Evolutionary conservation across 2,888 invertebrate genomes (phyloP).

Genomic region (Tipula lateralis): DNA sequence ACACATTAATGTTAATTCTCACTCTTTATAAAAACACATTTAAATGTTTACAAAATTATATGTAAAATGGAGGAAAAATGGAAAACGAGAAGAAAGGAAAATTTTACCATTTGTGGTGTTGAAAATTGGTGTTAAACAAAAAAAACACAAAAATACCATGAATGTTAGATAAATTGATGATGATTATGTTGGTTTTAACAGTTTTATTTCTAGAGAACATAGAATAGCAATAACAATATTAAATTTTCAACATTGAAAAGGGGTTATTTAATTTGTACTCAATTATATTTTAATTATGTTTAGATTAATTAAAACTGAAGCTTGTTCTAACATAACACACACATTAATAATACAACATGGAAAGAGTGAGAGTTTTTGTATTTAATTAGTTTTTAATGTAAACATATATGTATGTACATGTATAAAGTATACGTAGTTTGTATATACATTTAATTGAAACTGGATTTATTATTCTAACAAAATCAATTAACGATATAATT

Average conservation of each 20-base stretch:
- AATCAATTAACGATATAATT: too few relatives aligned
- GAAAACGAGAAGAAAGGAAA: background rate
- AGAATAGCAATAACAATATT: background rate
- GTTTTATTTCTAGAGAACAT: background rate
- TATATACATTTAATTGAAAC: too few relatives aligned
- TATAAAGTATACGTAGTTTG: background rate
- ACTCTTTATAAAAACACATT: background rate
- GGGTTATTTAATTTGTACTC: conserved; percentile 7
- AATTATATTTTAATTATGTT: conserved; percentile 19
- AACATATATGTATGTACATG: background rate
- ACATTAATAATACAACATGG: background rate
- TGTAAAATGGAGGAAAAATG: background rate
- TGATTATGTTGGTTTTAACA: conserved; percentile 24
- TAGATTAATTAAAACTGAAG: conserved; percentile 9
- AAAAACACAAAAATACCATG: background rate
- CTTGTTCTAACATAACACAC: background rate
- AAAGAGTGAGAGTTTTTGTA: background rate
- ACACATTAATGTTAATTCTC: too few relatives aligned
- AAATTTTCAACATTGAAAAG: background rate
- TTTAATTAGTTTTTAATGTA: background rate
- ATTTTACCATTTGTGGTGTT: conserved; percentile 2
- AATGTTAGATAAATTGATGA: conserved; percentile 24
- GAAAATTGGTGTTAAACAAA: background rate
- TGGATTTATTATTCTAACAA: too few relatives aligned
- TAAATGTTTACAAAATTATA: background rate